Evolutionary conservation across 2,113 vertebrate genomes (phyloP).

Genomic region (Dicaeum eximium): DNA sequence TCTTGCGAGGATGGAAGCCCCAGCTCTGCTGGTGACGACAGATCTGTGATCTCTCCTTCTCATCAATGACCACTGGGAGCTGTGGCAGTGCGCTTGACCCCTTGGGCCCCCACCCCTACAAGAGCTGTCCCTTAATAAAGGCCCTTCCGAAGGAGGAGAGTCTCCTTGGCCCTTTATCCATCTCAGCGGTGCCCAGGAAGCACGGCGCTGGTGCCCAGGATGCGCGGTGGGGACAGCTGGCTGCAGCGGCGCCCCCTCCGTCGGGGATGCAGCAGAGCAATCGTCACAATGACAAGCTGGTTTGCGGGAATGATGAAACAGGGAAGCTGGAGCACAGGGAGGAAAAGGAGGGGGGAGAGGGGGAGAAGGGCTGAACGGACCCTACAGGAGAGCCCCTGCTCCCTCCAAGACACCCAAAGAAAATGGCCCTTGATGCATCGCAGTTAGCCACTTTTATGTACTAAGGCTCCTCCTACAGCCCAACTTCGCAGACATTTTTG

Average conservation of each 20-base stretch:
- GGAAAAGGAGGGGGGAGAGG: fast-evolving
- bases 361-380: fast-evolving
- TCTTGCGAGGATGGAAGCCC: too few relatives aligned
- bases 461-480: not conserved
- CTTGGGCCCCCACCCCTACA: too few relatives aligned
- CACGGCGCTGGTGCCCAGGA: too few relatives aligned
- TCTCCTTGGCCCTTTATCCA: too few relatives aligned
- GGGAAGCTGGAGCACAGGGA: not conserved
- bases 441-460: fast-evolving
- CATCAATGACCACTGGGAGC: too few relatives aligned
- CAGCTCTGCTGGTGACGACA: too few relatives aligned
- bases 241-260: too few relatives aligned
- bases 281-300: fast-evolving
- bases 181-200: too few relatives aligned
- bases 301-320: not conserved
- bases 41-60: too few relatives aligned
- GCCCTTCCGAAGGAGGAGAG: too few relatives aligned
- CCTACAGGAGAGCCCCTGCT: fast-evolving
- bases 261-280: fast-evolving
- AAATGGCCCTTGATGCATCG: fast-evolving
- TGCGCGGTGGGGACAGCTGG: not conserved
- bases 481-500: fast-evolving
- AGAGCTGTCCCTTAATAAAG: too few relatives aligned
- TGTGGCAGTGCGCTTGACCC: too few relatives aligned
- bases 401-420: fast-evolving